Conservation (phyloP, 2,113 vertebrate species). For the Callocephalon fimbriatum region DNA sequence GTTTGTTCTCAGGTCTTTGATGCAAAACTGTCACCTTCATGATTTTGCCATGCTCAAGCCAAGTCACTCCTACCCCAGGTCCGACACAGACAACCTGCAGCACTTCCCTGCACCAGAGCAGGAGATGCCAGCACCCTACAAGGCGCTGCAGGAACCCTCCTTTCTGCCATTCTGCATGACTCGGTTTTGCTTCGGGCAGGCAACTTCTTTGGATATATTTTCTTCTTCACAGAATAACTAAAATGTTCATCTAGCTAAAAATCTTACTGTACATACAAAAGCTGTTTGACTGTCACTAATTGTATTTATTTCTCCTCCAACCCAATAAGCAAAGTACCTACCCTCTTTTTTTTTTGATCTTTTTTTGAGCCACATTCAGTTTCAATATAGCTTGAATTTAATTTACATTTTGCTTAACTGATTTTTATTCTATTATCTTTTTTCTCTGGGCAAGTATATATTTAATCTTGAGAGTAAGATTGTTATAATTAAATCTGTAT, state of each 20-base stretch:
- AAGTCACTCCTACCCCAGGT: accelerated
- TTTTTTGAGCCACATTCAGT: not conserved
- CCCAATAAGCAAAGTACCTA: not conserved
- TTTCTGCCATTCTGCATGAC: not conserved
- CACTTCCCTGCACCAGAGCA: not conserved
- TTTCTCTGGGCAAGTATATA: slow-evolving; percentile 17
- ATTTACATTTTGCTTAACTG: slow-evolving; percentile 24
- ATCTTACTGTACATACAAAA: not conserved
- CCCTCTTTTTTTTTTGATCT: not conserved
- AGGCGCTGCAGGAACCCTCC: not conserved
- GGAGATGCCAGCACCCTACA: not conserved
- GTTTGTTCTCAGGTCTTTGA: not conserved
- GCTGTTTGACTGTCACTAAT: not conserved
- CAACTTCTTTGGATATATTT: not conserved
- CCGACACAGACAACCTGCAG: too few species aligned
- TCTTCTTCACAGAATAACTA: not conserved
- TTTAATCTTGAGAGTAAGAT: slow-evolving; percentile 35
- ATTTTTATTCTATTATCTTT: slow-evolving; percentile 44
- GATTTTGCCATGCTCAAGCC: accelerated
- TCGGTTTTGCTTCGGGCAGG: not conserved
- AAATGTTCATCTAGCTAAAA: not conserved
- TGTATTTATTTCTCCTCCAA: slow-evolving; percentile 11
- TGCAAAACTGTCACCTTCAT: accelerated
- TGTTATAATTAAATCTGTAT: slow-evolving; percentile 24
- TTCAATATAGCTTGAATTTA: slow-evolving; percentile 6